Percentiles rank a stretch among this genome's conserved stretches.
Evolutionary conservation across 2,888 invertebrate genomes (phyloP).

Genomic region (Epirrhoe tristata): DNA sequence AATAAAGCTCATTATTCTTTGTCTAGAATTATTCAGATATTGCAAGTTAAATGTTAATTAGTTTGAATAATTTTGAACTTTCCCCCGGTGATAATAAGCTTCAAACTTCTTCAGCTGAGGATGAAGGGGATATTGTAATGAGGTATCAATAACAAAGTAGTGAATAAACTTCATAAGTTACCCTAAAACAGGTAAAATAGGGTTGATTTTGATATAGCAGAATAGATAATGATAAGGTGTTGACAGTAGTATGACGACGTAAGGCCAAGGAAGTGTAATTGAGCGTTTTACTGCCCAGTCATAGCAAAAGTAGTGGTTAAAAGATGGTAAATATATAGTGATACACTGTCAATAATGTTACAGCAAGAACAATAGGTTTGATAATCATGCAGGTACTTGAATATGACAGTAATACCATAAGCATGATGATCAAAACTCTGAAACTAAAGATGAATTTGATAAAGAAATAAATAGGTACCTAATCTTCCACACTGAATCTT

Average conservation of each 20-base stretch:
- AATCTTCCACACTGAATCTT: too few relatives aligned
- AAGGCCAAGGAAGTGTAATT: slow-evolving; percentile 33
- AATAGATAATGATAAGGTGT: slow-evolving; percentile 29
- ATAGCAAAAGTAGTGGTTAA: slow-evolving; percentile 32
- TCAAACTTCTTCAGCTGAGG: slow-evolving; percentile 14
- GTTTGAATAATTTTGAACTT: slow-evolving; percentile 14
- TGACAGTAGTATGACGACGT: slow-evolving; percentile 31
- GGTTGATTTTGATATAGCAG: slow-evolving; percentile 11
- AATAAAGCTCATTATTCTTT: slow-evolving; percentile 16
- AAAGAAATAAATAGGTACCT: too few relatives aligned
- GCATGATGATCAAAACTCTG: neutral
- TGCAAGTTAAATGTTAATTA: neutral
- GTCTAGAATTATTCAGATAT: neutral
- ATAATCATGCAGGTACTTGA: slow-evolving; percentile 1
- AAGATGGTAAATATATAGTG: slow-evolving; percentile 20
- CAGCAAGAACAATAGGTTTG: slow-evolving; percentile 16
- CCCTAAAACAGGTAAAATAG: neutral
- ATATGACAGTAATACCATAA: neutral
- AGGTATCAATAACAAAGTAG: slow-evolving; percentile 16
- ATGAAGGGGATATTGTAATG: too few relatives aligned
- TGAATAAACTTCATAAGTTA: neutral
- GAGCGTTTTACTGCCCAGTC: slow-evolving; percentile 34
- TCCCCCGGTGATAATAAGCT: slow-evolving; percentile 18
- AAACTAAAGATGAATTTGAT: neutral
- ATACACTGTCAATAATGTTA: slow-evolving; percentile 24